Evolutionary conservation across 1,140 invertebrate genomes (phyloP), one percentile per base, ranked within the genome.

Genomic region (Bombus vancouverensis): DNA sequence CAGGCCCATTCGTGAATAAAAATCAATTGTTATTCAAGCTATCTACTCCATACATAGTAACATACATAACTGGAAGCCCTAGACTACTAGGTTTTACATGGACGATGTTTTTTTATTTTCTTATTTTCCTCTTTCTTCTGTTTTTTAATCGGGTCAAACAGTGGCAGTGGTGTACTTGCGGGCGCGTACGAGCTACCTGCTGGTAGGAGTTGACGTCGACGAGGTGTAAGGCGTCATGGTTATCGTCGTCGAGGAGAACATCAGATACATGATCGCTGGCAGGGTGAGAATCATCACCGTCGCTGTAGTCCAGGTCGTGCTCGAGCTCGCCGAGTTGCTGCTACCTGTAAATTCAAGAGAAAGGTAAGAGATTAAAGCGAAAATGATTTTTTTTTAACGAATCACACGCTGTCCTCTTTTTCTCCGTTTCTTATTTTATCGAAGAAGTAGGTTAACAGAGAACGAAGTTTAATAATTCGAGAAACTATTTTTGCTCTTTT

Each of bases 51-150:
- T 94, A 95, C 92, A 95, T 94, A 93, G 92, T 95, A 94, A 95
- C 93, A 94, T 95, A 94, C 88, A 95, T 95, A 95, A 94, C 92
- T 95, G 94, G 95, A 95, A 95, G 95, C 95, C 95, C 95, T 95
- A 95, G 94, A 92, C 94, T 95, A 95, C 95, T 95, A 95, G 94
- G 94, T 94, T 95, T 94, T 94, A 94, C 92, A 94, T 94, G 94
- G 94, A 95, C 94, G 93, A 95, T 94, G 93, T 93, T 77, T 77
- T 10, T 28, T 57, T 37, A 3, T 37, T 39, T 25, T 93, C 39
- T 62, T 39, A 9, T 62, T 42, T 32, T 39, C 4, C 5, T 44
- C 34, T 57, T 57, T 18, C 18, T 9, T 57, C 6, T 1, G 53
- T 34, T 37, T 68, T 2, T 15, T 34, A 92, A 92, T 95, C 90